Evolutionary conservation across 1,140 invertebrate species (phyloP), one percentile per base, ranked within the genome.

Genomic region (Drosophila willistoni): DNA sequence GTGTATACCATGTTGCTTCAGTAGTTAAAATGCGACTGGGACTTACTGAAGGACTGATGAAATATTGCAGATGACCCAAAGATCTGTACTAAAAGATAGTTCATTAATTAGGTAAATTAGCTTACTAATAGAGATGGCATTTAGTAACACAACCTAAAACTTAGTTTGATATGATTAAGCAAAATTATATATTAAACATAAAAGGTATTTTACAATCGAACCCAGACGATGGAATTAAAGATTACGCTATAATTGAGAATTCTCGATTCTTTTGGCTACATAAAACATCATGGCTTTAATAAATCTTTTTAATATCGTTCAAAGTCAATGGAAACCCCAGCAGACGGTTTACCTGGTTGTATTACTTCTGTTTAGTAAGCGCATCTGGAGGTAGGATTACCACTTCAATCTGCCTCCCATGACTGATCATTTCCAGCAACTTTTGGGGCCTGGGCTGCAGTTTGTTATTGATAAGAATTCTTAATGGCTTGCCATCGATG

Each of bases 1-100:
- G 42, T 41, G 59, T 80, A 74, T 10, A 89, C 55, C 83, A 87
- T 87, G 63, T 67, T 39, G 42, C n/a, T 47, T 29, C 9, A 34
- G 9, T 13, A 42, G 12, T 17, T 7, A 6, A 7, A 12, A 22
- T 14, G 7, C 14, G 22, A n/a, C 39, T 62, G 14, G 44, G 7
- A 22, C 9, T 13, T 34, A 9, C 22, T 25, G 22, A 25, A 25
- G 4, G 22, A 25, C 22, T 25, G 22, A 25, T 25, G 22, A 51
- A 51, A 9, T 10, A 12, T 51, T 4, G 7, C 17, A 51, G 17
- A 57, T 59, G 33, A 0, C 60, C 72, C 71, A 14, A 5, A 57
- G 44, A 51, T 51, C 7, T 22, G 19, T 12, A 51, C 7, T 12
- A 12, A 22, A 51, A 19, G 44, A 51, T 51, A 51, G 22, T 22